Evolutionary conservation across 2,797 vertebrate species (phyloP).

Genomic region (Zenarchopterus dispar): DNA sequence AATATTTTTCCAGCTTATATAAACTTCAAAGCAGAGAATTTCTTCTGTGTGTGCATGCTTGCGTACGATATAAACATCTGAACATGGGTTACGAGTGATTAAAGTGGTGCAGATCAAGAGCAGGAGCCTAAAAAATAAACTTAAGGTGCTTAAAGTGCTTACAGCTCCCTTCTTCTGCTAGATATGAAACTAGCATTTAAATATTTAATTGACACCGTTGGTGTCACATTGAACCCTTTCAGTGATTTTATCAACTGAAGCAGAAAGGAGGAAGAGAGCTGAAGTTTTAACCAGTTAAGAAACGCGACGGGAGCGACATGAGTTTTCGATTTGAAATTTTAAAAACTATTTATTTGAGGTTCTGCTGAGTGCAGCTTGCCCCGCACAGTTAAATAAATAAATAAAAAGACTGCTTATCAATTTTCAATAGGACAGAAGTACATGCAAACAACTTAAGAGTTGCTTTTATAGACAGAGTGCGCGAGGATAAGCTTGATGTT

Average conservation of each 20-base stretch:
- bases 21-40: constrained; percentile 32
- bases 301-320: not conserved
- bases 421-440: constrained; percentile 24
- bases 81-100: constrained; percentile 15
- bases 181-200: constrained; percentile 67
- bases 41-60: not conserved
- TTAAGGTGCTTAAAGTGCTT: constrained; percentile 48
- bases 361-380: constrained; percentile 40
- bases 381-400: constrained; percentile 54
- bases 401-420: constrained; percentile 55
- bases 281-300: constrained; percentile 41
- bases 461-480: no score
- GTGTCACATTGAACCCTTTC: constrained; percentile 72
- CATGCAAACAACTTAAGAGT: constrained; percentile 11
- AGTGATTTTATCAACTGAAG: constrained; percentile 55
- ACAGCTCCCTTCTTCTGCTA: constrained; percentile 35
- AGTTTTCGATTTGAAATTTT: constrained; percentile 47
- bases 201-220: constrained; percentile 38
- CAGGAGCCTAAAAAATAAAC: constrained; percentile 66
- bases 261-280: constrained; percentile 10
- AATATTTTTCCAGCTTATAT: constrained; percentile 17
- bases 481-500: no score
- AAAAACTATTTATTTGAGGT: constrained; percentile 58
- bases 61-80: constrained; percentile 22
- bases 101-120: constrained; percentile 39